Evolutionary conservation across 2,888 invertebrate genomes (phyloP).

Genomic region (Melieria picta): DNA sequence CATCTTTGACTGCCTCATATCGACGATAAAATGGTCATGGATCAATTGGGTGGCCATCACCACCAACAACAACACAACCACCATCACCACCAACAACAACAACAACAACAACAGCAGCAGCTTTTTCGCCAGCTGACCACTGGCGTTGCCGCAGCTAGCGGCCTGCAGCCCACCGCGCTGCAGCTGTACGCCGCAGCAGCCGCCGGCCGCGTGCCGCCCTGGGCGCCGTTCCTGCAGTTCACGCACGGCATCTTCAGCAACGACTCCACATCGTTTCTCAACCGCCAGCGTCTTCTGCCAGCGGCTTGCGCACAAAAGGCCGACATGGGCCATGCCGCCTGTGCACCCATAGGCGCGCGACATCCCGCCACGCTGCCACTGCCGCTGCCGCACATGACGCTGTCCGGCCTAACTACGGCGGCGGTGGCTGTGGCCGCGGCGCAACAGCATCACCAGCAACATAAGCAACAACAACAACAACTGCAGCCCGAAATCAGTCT

Average conservation of each 20-base stretch:
- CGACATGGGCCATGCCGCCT: slow-evolving; percentile 7
- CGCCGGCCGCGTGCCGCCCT: slow-evolving; percentile 66
- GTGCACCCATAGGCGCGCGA: slow-evolving; percentile 13
- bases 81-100: too few relatives aligned
- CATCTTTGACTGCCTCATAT: too few relatives aligned
- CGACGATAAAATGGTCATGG: slow-evolving; percentile 10
- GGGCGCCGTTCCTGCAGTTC: slow-evolving; percentile 71
- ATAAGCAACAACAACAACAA: not conserved
- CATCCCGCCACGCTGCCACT: not conserved
- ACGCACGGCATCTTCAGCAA: not conserved
- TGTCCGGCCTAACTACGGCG: slow-evolving; percentile 36
- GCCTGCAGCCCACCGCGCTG: slow-evolving; percentile 68
- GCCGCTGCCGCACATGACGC: slow-evolving; percentile 49
- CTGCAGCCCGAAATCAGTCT: too few relatives aligned
- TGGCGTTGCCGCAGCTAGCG: slow-evolving; percentile 1
- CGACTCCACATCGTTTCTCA: not conserved
- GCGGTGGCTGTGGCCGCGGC: slow-evolving; percentile 34
- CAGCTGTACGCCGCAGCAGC: slow-evolving; percentile 78
- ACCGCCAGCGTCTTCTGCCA: not conserved
- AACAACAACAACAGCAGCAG: slow-evolving; percentile 70
- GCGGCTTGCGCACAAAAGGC: not conserved
- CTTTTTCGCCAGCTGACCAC: slow-evolving; percentile 38
- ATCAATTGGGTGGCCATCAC: slow-evolving; percentile 10
- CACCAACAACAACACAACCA: slow-evolving; percentile 46
- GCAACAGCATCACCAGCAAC: slow-evolving; percentile 19